Base-by-base conservation (phyloP, 2,888 invertebrate genomes). In the Athrips mouffetella region DNA sequence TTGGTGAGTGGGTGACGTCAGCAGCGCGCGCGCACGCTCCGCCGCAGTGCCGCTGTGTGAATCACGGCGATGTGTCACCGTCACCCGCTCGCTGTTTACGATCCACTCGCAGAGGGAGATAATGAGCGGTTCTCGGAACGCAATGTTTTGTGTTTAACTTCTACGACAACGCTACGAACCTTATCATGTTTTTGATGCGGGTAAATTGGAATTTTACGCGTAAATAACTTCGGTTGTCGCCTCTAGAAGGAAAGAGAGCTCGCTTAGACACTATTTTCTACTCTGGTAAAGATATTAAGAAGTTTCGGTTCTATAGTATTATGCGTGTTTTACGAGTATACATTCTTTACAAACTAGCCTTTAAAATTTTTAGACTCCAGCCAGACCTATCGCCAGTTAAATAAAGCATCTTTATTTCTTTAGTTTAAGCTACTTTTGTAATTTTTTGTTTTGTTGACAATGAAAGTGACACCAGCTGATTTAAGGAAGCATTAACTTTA, bases 1-100 rank as follows among this genome's bases (percentile, higher is more conserved):
- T n/a, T n/a, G n/a, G n/a, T n/a, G n/a, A n/a, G n/a, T n/a, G 18
- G 70, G 60, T 84, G 83, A 86, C 84, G 86, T 86, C 86, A 86
- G 62, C 65, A 72, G 78, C 77, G 74, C 76, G 59, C 78, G 73
- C 69, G 73, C 70, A 67, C 75, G 75, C n/a, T n/a, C n/a, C n/a
- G n/a, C n/a, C 75, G 76, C 76, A 72, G 65, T 57, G 57, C 63
- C 21, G n/a, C 10, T 15, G 16, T 21, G 70, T 85, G 85, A 85
- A 76, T 85, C 85, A 85, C 70, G 70, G 20, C 18, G 80, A 84
- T 86, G 85, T 84, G 86, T 85, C 86, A 86, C 70, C 69, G 58
- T n/a, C 47, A 20, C 20, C 35, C 35, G 35, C 37, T 16, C 54
- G 58, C 64, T 67, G 70, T 72, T 76, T 73, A 73, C 68, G 67